A percentile compares a stretch with the other conserved stretches of the same genome.
Evolutionary conservation across 2,888 invertebrate genomes (phyloP).

Genomic region (Parelbella ahira): DNA sequence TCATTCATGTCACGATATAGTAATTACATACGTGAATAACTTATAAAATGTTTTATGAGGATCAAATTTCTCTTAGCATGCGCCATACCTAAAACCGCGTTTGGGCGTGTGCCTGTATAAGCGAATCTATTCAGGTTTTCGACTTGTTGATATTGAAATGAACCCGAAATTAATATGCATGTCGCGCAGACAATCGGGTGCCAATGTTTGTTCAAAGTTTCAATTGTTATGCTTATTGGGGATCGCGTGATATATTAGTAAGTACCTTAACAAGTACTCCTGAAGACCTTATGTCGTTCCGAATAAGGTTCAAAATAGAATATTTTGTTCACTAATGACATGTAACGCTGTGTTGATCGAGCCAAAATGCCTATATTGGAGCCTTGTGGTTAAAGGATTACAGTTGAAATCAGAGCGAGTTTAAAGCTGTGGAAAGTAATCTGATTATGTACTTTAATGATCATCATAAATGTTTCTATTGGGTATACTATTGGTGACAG

Average conservation of each 20-base stretch:
- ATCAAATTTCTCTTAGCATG: no score
- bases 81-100: background rate
- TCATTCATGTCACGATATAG: no score
- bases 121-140: conserved; percentile 40
- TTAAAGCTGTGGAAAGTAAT: background rate
- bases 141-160: conserved; percentile 69
- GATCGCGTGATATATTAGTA: conserved; percentile 19
- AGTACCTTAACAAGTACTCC: conserved; percentile 1
- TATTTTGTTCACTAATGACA: background rate
- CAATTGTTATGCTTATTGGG: conserved; percentile 32
- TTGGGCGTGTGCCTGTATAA: conserved; percentile 26
- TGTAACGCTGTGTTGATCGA: conserved; percentile 11
- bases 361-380: conserved; percentile 35
- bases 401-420: conserved; percentile 1
- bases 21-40: no score
- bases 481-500: no score
- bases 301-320: conserved; percentile 21
- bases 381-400: conserved; percentile 46
- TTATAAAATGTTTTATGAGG: no score
- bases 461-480: no score
- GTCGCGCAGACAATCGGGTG: conserved; percentile 50
- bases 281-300: conserved; percentile 26
- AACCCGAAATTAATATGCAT: conserved; percentile 68
- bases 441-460: conserved; percentile 4
- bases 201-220: conserved; percentile 51